phyloP scores from a whole-genome alignment of 2,797 vertebrate species.

The Halcyon smyrnensis region DNA sequence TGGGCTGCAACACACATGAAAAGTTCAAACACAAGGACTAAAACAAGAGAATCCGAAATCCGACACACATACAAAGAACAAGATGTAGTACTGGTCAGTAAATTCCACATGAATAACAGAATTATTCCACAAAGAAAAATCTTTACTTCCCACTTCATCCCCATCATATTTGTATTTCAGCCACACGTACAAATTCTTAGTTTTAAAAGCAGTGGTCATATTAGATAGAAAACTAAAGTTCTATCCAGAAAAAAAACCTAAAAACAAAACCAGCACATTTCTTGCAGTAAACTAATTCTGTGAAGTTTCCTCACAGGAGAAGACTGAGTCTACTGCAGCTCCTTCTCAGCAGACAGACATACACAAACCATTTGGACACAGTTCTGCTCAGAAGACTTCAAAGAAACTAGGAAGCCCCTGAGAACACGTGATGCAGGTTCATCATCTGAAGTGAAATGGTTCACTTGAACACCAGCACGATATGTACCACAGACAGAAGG shows the following conservation, averaged over 20 bases:
- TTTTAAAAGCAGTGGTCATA: not conserved
- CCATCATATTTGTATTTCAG: slow-evolving; percentile 13
- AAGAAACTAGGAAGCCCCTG: not conserved
- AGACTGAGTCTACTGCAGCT: not conserved
- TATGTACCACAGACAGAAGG: rapidly evolving
- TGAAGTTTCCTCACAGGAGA: not conserved
- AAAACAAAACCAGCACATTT: not conserved
- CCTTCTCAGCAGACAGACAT: not conserved
- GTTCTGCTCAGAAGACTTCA: not conserved
- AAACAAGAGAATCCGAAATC: slow-evolving; percentile 27
- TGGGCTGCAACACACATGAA: not conserved
- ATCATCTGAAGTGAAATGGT: not conserved
- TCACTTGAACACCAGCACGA: not conserved
- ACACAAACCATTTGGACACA: not conserved
- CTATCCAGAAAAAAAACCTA: not conserved
- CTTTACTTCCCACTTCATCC: not conserved
- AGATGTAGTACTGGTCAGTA: slow-evolving; percentile 15
- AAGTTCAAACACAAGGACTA: slow-evolving; percentile 24
- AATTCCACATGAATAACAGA: slow-evolving; percentile 31
- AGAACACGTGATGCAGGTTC: not conserved
- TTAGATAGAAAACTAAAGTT: not conserved
- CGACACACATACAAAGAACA: not conserved
- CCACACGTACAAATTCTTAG: not conserved
- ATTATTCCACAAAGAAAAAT: slow-evolving; percentile 19
- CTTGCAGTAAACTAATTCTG: not conserved